Evolutionary conservation across 2,113 vertebrate genomes (phyloP).

Genomic region (Verasper variegatus): DNA sequence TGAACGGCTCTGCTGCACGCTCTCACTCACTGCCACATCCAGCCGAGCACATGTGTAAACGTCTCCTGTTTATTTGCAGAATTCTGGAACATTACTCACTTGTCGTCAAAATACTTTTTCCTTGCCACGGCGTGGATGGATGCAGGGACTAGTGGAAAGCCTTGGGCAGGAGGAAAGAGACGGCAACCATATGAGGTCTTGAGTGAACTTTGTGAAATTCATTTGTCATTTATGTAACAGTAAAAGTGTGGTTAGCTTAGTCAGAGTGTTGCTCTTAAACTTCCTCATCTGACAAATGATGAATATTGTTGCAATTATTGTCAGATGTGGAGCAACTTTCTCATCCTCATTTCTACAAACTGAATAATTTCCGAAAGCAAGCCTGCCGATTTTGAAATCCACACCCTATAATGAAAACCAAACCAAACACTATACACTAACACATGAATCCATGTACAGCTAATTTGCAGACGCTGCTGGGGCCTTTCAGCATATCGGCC

Average conservation of each 20-base stretch:
- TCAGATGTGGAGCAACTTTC: not conserved
- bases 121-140: conserved; percentile 93
- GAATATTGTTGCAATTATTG: not conserved
- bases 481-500: conserved; percentile 27
- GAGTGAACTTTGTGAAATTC: conserved; percentile 40
- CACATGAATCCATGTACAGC: conserved; percentile 23
- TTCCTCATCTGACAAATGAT: not conserved
- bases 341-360: not conserved
- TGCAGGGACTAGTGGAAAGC: conserved; percentile 93
- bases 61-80: conserved; percentile 65
- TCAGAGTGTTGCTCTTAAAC: not conserved
- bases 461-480: conserved; percentile 30
- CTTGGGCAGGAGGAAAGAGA: conserved; percentile 74
- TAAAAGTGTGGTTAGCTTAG: conserved; percentile 7
- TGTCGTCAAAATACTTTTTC: conserved; percentile 94
- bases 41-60: conserved; percentile 52
- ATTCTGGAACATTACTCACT: conserved; percentile 86
- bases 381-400: not conserved
- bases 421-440: not conserved
- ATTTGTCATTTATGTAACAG: conserved; percentile 32
- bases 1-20: conserved; percentile 4
- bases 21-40: conserved; percentile 34
- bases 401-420: not conserved
- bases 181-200: conserved; percentile 48
- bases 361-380: not conserved